Conservation (phyloP, 2,797 vertebrate species). For the Micrastur ruficollis region DNA sequence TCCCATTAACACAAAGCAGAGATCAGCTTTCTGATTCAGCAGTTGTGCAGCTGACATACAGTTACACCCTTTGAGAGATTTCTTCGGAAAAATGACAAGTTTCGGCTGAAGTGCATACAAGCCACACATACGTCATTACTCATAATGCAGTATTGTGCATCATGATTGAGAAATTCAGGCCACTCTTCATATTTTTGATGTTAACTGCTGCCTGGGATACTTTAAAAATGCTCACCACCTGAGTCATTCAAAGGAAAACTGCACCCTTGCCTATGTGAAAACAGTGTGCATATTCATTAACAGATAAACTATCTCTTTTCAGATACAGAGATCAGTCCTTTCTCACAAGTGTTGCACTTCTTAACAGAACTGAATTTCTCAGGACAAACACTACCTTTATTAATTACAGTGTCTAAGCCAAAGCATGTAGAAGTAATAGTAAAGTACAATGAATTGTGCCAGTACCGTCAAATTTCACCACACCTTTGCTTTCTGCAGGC, state of each 20-base stretch:
- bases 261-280: background rate
- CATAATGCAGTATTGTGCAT: background rate
- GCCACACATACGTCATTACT: background rate
- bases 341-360: background rate
- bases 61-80: background rate
- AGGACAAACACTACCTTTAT: background rate
- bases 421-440: background rate
- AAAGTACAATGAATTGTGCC: background rate
- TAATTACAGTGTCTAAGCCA: background rate
- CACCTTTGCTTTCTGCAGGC: slow-evolving; percentile 34
- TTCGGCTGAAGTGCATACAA: background rate
- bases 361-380: background rate
- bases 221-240: background rate
- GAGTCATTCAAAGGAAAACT: slow-evolving; percentile 15
- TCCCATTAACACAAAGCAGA: background rate
- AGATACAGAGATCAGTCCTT: background rate
- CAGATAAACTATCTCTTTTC: background rate
- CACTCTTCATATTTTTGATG: background rate
- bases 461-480: slow-evolving; percentile 1
- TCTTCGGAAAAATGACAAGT: background rate
- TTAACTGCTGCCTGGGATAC: background rate
- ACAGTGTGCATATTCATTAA: background rate
- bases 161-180: background rate
- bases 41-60: background rate
- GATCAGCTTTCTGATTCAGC: background rate